phyloP scores from a whole-genome alignment of 2,797 vertebrate species.

The Chaunax sp. region DNA sequence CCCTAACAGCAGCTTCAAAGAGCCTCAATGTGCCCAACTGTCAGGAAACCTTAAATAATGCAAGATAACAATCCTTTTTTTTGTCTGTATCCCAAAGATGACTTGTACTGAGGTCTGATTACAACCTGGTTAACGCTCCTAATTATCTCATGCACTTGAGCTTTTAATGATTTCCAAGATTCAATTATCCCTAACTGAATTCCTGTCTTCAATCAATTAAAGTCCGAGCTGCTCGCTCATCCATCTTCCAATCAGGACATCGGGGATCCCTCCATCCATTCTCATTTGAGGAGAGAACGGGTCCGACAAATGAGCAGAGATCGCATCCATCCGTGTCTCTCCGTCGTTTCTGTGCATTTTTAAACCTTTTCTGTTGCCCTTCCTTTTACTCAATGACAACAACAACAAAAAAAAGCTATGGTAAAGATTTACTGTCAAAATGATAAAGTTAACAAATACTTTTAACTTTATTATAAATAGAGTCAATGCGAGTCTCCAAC shows the following conservation, averaged over 20 bases:
- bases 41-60: constrained; percentile 31
- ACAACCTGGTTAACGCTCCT: constrained; percentile 72
- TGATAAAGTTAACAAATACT: background rate
- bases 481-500: background rate
- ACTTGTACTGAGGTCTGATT: constrained; percentile 65
- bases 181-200: constrained; percentile 82
- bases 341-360: constrained; percentile 30
- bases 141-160: constrained; percentile 80
- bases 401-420: constrained; percentile 1
- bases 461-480: constrained; percentile 29
- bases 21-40: constrained; percentile 4
- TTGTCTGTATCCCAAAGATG: constrained; percentile 45
- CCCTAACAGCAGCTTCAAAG: constrained; percentile 31
- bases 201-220: constrained; percentile 84
- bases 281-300: constrained; percentile 73
- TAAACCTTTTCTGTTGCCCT: constrained; percentile 25
- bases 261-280: constrained; percentile 78
- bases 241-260: constrained; percentile 81
- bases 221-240: constrained; percentile 71
- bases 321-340: constrained; percentile 71
- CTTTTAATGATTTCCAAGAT: constrained; percentile 82
- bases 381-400: constrained; percentile 19
- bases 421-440: background rate
- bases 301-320: constrained; percentile 76
- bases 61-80: constrained; percentile 53